A percentile compares a stretch with the other conserved stretches of the same genome.
These are phyloP conservation scores for Chelon auratus DNA, from an alignment of 2,797 vertebrate species.

Conservation along the genomic window DNA sequence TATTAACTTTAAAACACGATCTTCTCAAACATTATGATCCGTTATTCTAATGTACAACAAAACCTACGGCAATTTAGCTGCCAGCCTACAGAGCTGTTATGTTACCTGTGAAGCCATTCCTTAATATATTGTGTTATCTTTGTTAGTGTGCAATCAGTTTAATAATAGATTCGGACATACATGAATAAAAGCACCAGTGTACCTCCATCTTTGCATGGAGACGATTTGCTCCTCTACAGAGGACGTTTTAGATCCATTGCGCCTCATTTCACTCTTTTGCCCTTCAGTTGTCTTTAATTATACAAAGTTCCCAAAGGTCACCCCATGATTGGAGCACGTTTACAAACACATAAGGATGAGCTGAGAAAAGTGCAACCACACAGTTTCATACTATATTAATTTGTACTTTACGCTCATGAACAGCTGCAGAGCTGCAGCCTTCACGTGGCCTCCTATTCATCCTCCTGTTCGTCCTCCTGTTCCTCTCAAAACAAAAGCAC, in stretches of 20 bases:
- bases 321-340: not conserved
- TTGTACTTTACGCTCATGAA: not conserved
- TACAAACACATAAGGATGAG: slow-evolving; percentile 5
- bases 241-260: not conserved
- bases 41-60: slow-evolving; percentile 28
- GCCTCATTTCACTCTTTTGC: not conserved
- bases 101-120: not conserved
- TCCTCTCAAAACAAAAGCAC: slow-evolving; percentile 28
- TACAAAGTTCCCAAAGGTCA: not conserved
- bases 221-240: not conserved
- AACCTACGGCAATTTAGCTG: not conserved
- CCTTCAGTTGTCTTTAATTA: not conserved
- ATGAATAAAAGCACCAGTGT: slow-evolving; percentile 60
- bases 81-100: not conserved
- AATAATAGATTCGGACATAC: not conserved
- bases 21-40: slow-evolving; percentile 25
- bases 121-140: not conserved
- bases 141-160: slow-evolving; percentile 25
- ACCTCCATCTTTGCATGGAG: slow-evolving; percentile 5
- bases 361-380: slow-evolving; percentile 29
- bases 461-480: not conserved
- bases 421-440: not conserved
- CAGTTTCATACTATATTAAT: slow-evolving; percentile 5
- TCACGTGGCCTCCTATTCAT: not conserved
- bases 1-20: slow-evolving; percentile 13